A percentile compares a stretch with the other conserved stretches of the same genome.
phyloP scores from a whole-genome alignment of 37 sponge, comb jelly and placozoan species.

The Mnemiopsis leidyi region DNA sequence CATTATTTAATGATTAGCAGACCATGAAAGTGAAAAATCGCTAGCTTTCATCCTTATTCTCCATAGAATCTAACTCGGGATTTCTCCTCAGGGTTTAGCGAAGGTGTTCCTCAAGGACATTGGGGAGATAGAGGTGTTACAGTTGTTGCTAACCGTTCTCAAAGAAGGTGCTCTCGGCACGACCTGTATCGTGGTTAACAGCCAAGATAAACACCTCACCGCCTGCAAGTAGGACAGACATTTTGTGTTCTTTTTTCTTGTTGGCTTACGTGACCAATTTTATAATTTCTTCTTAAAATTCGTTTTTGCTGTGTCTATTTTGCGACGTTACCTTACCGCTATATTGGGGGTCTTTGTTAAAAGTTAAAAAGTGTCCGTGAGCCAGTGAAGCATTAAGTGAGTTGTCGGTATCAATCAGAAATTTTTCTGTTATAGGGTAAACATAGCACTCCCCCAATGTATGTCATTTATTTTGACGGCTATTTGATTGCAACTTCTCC shows the following conservation, averaged over 20 bases:
- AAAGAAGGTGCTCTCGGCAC: slow-evolving; percentile 18
- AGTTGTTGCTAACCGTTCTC: not conserved
- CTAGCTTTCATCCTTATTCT: too few species aligned
- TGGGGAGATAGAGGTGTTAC: slow-evolving; percentile 15
- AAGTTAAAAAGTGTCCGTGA: not conserved
- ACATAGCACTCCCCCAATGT: not conserved
- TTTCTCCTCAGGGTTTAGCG: not conserved
- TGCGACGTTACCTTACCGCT: not conserved
- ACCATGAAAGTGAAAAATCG: too few species aligned
- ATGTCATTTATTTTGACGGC: not conserved
- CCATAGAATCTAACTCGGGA: too few species aligned
- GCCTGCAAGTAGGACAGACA: slow-evolving; percentile 11
- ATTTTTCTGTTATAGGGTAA: not conserved
- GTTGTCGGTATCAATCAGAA: not conserved
- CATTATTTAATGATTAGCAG: too few species aligned
- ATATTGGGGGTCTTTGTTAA: not conserved
- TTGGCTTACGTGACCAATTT: too few species aligned
- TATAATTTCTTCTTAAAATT: too few species aligned
- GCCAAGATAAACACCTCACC: slow-evolving; percentile 19
- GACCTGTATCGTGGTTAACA: slow-evolving; percentile 8
- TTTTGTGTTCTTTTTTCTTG: too few species aligned
- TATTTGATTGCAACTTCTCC: not conserved
- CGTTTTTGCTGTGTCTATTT: not conserved
- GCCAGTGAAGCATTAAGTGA: not conserved
- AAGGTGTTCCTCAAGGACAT: slow-evolving; percentile 34